phyloP scores from a whole-genome alignment of 2,888 invertebrate species.

The Apotomis betuletana region DNA sequence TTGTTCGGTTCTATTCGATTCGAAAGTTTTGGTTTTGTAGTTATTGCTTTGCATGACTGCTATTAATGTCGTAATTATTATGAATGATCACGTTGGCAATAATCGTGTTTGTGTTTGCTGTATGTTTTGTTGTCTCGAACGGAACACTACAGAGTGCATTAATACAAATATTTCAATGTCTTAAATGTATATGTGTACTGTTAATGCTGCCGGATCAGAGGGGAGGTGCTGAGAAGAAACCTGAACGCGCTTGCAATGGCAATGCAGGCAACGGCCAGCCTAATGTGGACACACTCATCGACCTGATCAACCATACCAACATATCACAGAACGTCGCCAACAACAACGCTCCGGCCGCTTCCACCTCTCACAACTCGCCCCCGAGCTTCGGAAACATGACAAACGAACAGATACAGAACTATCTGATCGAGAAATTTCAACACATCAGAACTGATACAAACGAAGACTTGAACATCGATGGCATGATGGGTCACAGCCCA shows the following conservation, averaged over 20 bases:
- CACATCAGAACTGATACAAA: constrained; percentile 59
- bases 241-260: constrained; percentile 59
- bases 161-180: neutral
- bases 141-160: constrained; percentile 1
- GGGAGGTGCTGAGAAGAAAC: constrained; percentile 52
- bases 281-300: constrained; percentile 62
- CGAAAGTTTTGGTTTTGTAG: neutral
- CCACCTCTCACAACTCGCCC: constrained; percentile 46
- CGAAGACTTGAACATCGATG: constrained; percentile 53
- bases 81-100: neutral
- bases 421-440: constrained; percentile 71
- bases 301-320: constrained; percentile 59
- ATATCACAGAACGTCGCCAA: constrained; percentile 63
- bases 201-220: constrained; percentile 56
- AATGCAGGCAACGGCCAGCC: constrained; percentile 59
- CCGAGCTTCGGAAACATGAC: constrained; percentile 67
- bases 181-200: constrained; percentile 44
- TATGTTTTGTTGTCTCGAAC: constrained; percentile 16
- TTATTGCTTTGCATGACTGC: constrained; percentile 32
- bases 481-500: constrained; percentile 56
- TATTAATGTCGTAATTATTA: constrained; percentile 7
- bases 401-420: constrained; percentile 74
- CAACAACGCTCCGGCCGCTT: constrained; percentile 59
- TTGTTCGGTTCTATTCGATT: neutral
- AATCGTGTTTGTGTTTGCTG: constrained; percentile 16